Conservation (phyloP, 2,888 invertebrate genomes). For the Lutraria lutraria region DNA sequence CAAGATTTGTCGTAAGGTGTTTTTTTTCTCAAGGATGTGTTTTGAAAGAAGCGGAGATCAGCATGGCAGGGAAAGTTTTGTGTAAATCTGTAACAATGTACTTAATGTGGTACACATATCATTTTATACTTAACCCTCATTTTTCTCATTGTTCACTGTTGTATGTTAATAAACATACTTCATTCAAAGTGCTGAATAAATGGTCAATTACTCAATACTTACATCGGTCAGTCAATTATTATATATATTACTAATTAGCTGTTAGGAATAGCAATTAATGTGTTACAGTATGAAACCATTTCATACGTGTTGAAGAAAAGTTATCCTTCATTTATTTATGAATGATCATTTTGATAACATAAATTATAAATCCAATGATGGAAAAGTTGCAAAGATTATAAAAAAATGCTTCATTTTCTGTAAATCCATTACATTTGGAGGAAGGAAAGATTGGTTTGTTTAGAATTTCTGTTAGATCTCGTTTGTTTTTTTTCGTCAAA, state of each 20-base stretch:
- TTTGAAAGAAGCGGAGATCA: background rate
- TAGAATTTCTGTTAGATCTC: too few relatives aligned
- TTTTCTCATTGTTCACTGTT: background rate
- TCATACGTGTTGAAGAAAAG: too few relatives aligned
- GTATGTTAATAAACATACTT: background rate
- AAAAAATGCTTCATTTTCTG: too few relatives aligned
- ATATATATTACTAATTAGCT: background rate
- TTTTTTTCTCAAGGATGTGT: slow-evolving; percentile 13
- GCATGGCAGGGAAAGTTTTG: background rate
- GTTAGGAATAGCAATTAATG: too few relatives aligned
- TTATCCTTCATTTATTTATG: too few relatives aligned
- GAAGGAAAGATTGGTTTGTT: too few relatives aligned
- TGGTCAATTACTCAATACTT: background rate
- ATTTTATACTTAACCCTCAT: background rate
- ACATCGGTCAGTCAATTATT: background rate
- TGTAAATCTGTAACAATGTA: background rate
- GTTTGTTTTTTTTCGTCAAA: too few relatives aligned
- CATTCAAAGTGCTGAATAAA: background rate
- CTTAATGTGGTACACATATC: slow-evolving; percentile 2
- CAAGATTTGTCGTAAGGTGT: background rate
- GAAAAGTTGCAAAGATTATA: too few relatives aligned
- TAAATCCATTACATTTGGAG: too few relatives aligned
- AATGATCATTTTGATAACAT: too few relatives aligned
- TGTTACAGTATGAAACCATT: too few relatives aligned
- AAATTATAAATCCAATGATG: too few relatives aligned